Evolutionary conservation across 2,888 invertebrate species (phyloP).

Genomic region (Limenitis camilla): DNA sequence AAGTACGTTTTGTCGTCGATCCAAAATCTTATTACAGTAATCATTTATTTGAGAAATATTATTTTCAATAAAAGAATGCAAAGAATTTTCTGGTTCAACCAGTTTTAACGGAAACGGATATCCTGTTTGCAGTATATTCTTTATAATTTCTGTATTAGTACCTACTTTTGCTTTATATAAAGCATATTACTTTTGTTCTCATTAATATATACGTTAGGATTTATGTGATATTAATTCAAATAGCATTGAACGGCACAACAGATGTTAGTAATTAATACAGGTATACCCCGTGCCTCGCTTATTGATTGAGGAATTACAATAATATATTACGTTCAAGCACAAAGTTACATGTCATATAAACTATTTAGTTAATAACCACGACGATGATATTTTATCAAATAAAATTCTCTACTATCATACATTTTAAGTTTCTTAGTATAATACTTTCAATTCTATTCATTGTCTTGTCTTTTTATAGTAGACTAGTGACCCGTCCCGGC

Average conservation of each 20-base stretch:
- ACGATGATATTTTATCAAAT: no score
- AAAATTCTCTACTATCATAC: no score
- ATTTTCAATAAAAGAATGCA: no score
- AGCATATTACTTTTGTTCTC: not conserved
- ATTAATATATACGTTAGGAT: not conserved
- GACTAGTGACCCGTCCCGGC: not conserved
- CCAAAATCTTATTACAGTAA: no score
- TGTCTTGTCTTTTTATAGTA: not conserved
- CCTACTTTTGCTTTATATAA: not conserved
- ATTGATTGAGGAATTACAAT: constrained; percentile 2
- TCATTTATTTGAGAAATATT: no score
- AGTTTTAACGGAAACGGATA: no score
- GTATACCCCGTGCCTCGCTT: not conserved
- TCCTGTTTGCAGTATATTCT: no score
- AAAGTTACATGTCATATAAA: no score
- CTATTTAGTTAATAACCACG: no score
- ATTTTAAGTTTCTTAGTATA: no score
- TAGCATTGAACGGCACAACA: not conserved
- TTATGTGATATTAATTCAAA: constrained; percentile 3
- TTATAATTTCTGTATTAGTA: not conserved
- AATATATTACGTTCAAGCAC: not conserved
- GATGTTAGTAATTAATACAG: constrained; percentile 1
- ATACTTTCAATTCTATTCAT: not conserved
- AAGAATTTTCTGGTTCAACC: no score
- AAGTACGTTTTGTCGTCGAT: no score